Evolutionary conservation across 2,113 vertebrate genomes (phyloP).

Genomic region (Indri indri): DNA sequence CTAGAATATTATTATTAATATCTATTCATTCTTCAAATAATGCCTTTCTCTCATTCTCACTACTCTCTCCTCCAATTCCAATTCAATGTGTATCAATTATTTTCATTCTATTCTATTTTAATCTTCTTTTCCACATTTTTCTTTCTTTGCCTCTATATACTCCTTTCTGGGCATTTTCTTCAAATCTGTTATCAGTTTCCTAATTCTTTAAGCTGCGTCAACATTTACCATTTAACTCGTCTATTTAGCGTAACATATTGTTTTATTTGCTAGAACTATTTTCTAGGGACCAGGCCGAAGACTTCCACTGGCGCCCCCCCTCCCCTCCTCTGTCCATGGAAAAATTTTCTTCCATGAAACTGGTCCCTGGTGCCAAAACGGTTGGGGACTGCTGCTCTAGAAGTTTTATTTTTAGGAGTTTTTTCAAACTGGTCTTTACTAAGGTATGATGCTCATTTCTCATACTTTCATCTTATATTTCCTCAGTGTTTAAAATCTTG

Average conservation of each 20-base stretch:
- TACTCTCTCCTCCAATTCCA: not conserved
- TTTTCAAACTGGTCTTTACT: not conserved
- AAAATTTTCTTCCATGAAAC: too few species aligned
- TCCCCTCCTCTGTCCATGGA: too few species aligned
- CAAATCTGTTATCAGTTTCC: not conserved
- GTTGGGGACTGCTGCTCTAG: not conserved
- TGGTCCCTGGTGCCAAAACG: too few species aligned
- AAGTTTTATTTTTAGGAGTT: not conserved
- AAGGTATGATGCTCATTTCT: not conserved
- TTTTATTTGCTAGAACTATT: not conserved
- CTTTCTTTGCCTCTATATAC: not conserved
- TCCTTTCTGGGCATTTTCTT: not conserved
- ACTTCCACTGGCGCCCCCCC: too few species aligned
- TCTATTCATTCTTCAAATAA: not conserved
- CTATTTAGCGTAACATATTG: not conserved
- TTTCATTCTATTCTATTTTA: not conserved
- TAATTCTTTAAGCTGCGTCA: not conserved
- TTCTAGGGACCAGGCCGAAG: too few species aligned
- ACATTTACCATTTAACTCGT: not conserved
- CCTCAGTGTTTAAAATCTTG: not conserved
- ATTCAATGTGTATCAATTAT: not conserved
- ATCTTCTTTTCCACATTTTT: not conserved
- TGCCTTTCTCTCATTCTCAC: not conserved
- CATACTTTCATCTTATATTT: not conserved
- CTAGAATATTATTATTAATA: too few species aligned